These are phyloP conservation scores for Sphyrna mokarran DNA, from an alignment of 2,113 vertebrate species.

Conservation along the genomic window DNA sequence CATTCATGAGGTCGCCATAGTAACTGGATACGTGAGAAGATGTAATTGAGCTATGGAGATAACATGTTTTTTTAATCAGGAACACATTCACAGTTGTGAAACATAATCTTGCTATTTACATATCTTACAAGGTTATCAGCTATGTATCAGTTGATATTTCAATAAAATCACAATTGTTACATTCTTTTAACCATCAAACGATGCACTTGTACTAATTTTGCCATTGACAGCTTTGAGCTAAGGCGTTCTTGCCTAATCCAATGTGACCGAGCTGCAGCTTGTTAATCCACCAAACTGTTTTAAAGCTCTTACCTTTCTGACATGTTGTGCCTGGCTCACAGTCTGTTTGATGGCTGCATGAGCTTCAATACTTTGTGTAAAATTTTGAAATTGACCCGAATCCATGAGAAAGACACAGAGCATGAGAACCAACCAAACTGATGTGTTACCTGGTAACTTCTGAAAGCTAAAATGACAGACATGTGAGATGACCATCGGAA, in stretches of 20 bases:
- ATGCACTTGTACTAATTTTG: background rate
- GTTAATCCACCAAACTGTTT: background rate
- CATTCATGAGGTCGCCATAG: slow-evolving; percentile 51
- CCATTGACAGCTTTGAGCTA: no score
- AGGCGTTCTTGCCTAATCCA: background rate
- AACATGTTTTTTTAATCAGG: slow-evolving; percentile 13
- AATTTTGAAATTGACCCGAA: background rate
- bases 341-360: background rate
- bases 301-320: slow-evolving; percentile 31
- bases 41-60: slow-evolving; percentile 46
- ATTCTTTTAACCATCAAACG: background rate
- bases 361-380: background rate
- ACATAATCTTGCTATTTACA: background rate
- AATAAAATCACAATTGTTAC: background rate
- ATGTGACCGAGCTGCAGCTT: background rate
- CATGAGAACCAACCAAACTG: background rate
- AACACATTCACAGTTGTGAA: background rate
- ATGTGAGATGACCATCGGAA: background rate
- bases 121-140: background rate
- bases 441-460: slow-evolving; percentile 20
- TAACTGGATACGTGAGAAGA: slow-evolving; percentile 57
- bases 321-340: background rate
- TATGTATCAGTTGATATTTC: background rate
- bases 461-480: background rate
- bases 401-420: slow-evolving; percentile 6